These are phyloP conservation scores for Episyrphus balteatus DNA, from an alignment of 1,140 invertebrate genomes.

Conservation along the genomic window DNA sequence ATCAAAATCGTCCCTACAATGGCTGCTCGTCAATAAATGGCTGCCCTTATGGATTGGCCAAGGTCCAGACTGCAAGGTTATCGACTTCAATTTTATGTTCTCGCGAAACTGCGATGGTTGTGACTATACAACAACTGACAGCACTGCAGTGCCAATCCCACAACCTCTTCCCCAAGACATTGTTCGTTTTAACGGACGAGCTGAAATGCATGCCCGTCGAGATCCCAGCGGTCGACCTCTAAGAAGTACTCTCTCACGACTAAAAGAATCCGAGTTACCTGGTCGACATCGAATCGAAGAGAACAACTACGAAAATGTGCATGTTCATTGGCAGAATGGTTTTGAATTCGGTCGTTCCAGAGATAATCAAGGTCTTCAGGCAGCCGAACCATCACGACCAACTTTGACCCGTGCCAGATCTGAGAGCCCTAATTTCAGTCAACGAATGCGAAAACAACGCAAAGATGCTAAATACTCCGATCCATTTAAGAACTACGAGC, in stretches of 20 bases:
- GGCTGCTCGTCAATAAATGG: constrained; percentile 47
- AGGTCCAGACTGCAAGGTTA: constrained; percentile 44
- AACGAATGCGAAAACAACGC: constrained; percentile 2
- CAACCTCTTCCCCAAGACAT: constrained; percentile 26
- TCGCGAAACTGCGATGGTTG: constrained; percentile 34
- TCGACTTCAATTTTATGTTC: constrained; percentile 43
- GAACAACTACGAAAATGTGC: constrained; percentile 34
- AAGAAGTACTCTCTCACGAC: constrained; percentile 26
- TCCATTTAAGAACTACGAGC: constrained; percentile 30
- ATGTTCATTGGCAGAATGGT: constrained; percentile 35
- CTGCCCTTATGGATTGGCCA: constrained; percentile 46
- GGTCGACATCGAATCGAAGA: constrained; percentile 16
- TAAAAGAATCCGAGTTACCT: constrained; percentile 14
- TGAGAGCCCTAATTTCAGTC: constrained; percentile 30
- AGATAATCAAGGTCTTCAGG: constrained; percentile 18
- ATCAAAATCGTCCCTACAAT: constrained; percentile 45
- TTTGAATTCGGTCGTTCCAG: constrained; percentile 32
- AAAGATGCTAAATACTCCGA: constrained; percentile 13
- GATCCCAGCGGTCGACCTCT: constrained; percentile 13
- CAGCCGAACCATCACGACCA: constrained; percentile 13
- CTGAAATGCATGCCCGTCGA: constrained; percentile 9
- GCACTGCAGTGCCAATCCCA: constrained; percentile 25
- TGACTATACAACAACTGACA: constrained; percentile 17
- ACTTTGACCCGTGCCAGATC: constrained; percentile 26
- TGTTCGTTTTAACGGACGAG: constrained; percentile 26